Base-by-base conservation (phyloP, 1,140 invertebrate species). In the Bombus balteatus region DNA sequence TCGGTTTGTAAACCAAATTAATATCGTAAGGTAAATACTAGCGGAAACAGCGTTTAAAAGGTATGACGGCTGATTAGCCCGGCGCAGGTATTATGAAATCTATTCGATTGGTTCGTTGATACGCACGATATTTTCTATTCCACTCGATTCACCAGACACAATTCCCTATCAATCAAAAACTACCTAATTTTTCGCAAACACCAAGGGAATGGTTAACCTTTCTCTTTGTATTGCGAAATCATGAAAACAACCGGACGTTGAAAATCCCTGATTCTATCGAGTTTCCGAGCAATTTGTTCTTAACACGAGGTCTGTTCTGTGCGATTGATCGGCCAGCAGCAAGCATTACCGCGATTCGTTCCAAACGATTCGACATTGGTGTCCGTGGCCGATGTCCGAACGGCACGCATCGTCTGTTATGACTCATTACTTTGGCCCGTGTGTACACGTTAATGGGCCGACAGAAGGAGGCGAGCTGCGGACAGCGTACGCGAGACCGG, bases 381-480 rank as follows among this genome's bases (percentile, higher is more conserved):
- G 57, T 80, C 41, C 83, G 32, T 47, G 83, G 57, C 1, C 18
- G 74, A 78, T 53, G 47, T 53, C 18, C 18, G 34, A 53, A 37
- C 37, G 10, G 59, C 87, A 84, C 85, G 88, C 87, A 83, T 87
- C 65, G 73, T 32, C 74, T 53, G 88, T 81, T 83, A 78, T 89
- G 88, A 89, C 76, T 89, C 88, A 89, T 89, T 89, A 87, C 59
- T 57, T 70, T 65, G 65, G 72, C 57, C 66, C 80, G 88, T 86
- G 77, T 76, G 57, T 53, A 72, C 73, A 59, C 87, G 81, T 86
- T 89, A 87, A 87, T 86, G 88, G 81, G 57, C 79, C 79, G 85
- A 79, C 76, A 83, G 88, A 87, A 87, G 84, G 88, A 87, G 83
- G 41, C 71, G 80, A 53, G 80, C 65, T 73, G 47, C 39, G 80